Evolutionary conservation across 2,113 vertebrate genomes (phyloP), one percentile per base, ranked within the genome.

Genomic region (Sylvietta virens): DNA sequence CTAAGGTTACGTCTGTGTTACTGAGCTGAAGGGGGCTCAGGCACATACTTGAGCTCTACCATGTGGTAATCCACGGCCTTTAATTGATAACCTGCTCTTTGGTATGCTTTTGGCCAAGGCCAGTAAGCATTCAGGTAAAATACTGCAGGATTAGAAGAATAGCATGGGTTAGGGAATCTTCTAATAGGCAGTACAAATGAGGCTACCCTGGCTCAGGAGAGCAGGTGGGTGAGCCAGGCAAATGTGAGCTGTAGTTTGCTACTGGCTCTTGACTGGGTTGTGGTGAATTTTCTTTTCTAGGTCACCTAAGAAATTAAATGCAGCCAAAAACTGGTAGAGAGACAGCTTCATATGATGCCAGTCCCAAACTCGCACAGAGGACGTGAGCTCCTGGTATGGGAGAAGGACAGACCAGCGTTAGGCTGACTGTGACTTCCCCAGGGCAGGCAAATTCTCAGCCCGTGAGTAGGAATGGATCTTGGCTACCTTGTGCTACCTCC

Each of bases 401-500:
- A 74, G 56, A 81, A 69, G 33, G 51, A 31, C 2, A 57, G 24
- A 28, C 3, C 48, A 64, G 54, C 0, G 0, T 40, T 24, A 57
- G 39, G 40, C 27, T 26, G 53, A 21, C 57, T 4, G 27, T 39
- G n/a, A 35, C 20, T 40, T 66, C 45, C 15, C 20, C 31, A 28
- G 0, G 1, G 65, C 10, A 39, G 48, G 22, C 2, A 0, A 71
- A 81, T 44, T 71, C 33, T 48, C 65, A 81, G 62, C 31, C 81
- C 30, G 7, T 9, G 28, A 26, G 35, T 3, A 47, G 26, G 44
- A 58, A n/a, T 3, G 8, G 53, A 35, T 61, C 33, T 77, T 39
- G 65, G 65, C 53, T 79, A 51, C 58, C 24, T 35, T 50, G 14
- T 80, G 31, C 35, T 76, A 42, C n/a, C 58, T 82, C 40, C 57